These are phyloP conservation scores for Mirza zaza DNA, from an alignment of 2,113 vertebrate species.

Conservation along the genomic window DNA sequence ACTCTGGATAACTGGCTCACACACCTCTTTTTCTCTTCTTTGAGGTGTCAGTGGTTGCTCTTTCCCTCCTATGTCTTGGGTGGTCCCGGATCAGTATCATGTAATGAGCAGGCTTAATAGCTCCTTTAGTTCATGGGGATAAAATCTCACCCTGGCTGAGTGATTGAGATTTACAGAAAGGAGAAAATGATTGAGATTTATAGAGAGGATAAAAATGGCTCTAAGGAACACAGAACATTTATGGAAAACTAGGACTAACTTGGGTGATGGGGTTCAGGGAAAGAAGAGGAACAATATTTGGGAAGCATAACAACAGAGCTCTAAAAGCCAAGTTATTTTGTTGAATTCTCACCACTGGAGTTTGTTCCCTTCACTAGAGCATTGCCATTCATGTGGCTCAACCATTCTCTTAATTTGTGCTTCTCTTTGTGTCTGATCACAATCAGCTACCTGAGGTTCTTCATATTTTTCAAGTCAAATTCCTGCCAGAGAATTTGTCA, in stretches of 20 bases:
- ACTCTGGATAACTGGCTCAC: not conserved
- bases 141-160: not conserved
- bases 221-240: not conserved
- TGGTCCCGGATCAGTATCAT: not conserved
- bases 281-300: not conserved
- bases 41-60: not conserved
- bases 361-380: not conserved
- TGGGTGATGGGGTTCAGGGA: not conserved
- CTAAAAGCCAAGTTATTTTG: not conserved
- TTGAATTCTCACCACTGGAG: not conserved
- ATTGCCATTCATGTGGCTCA: not conserved
- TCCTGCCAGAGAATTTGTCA: not conserved
- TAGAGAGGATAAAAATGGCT: not conserved
- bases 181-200: not conserved
- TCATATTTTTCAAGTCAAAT: not conserved
- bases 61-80: not conserved
- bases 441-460: not conserved
- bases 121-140: not conserved
- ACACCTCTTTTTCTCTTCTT: not conserved
- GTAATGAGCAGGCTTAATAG: not conserved
- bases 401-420: not conserved
- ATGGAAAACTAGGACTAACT: not conserved
- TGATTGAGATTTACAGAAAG: not conserved
- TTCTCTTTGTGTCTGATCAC: not conserved
- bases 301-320: not conserved